phyloP scores from a whole-genome alignment of 2,797 vertebrate species.

The Myotis myotis region DNA sequence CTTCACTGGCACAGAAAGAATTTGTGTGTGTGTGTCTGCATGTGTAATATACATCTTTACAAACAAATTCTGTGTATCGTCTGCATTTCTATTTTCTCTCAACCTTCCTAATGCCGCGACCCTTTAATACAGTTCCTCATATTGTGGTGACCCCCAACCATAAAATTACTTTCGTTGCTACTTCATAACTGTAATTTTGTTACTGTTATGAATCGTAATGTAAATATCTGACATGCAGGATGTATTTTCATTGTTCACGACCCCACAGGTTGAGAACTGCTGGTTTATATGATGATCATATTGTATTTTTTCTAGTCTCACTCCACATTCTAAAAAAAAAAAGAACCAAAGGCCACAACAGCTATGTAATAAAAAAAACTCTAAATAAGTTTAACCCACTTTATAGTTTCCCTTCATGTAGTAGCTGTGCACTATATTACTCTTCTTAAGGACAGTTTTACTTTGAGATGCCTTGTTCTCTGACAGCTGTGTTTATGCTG shows the following conservation, averaged over 20 bases:
- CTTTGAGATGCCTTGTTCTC: neutral
- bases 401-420: neutral
- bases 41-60: neutral
- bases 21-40: neutral
- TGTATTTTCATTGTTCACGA: too few relatives aligned
- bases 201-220: too few relatives aligned
- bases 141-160: too few relatives aligned
- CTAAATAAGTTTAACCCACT: neutral
- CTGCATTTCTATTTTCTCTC: neutral
- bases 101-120: too few relatives aligned
- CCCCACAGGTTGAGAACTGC: too few relatives aligned
- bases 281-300: neutral
- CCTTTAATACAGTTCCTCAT: too few relatives aligned
- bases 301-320: neutral
- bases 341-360: neutral
- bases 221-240: too few relatives aligned
- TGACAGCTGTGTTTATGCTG: conserved; percentile 53
- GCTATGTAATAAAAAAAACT: neutral
- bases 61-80: neutral
- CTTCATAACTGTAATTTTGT: too few relatives aligned
- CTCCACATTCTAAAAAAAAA: neutral
- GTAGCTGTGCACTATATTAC: neutral
- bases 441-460: conserved; percentile 37
- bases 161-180: too few relatives aligned
- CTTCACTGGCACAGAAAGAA: neutral